A percentile compares a stretch with the other conserved stretches of the same genome.
phyloP scores from a whole-genome alignment of 1,140 invertebrate genomes.

The Caligus rogercresseyi region DNA sequence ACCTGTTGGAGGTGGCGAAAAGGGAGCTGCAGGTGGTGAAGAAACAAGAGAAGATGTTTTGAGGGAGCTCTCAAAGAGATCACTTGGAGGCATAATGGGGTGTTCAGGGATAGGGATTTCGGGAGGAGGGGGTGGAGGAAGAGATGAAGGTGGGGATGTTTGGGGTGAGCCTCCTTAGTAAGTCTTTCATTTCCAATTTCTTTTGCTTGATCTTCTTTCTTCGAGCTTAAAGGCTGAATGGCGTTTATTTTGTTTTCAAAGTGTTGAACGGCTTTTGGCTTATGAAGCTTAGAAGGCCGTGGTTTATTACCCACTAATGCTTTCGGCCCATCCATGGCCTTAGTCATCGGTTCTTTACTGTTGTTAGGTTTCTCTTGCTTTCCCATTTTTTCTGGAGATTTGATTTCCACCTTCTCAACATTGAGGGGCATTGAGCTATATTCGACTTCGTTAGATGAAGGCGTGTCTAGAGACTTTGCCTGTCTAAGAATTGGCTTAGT shows the following conservation, averaged over 20 bases:
- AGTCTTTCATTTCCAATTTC: neutral
- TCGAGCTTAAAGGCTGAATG: neutral
- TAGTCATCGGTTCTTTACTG: neutral
- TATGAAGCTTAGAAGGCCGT: neutral
- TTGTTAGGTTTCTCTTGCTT: neutral
- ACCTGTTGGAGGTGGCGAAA: neutral
- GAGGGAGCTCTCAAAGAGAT: too few species aligned
- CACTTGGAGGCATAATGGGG: too few species aligned
- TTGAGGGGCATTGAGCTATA: neutral
- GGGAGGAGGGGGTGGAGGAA: neutral
- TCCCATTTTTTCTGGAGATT: neutral
- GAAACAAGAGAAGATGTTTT: too few species aligned
- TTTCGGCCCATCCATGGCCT: too few species aligned
- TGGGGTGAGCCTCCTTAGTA: too few species aligned
- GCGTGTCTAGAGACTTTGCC: neutral
- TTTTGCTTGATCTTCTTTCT: neutral
- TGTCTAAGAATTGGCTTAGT: neutral
- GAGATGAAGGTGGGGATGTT: too few species aligned
- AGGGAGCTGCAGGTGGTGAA: too few species aligned
- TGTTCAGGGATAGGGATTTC: neutral
- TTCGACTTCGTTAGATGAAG: neutral
- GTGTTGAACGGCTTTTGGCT: neutral
- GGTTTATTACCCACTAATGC: neutral
- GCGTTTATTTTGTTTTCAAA: neutral
- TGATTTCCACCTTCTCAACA: neutral